Evolutionary conservation across 2,888 invertebrate species (phyloP).

Genomic region (Unio delphinus): DNA sequence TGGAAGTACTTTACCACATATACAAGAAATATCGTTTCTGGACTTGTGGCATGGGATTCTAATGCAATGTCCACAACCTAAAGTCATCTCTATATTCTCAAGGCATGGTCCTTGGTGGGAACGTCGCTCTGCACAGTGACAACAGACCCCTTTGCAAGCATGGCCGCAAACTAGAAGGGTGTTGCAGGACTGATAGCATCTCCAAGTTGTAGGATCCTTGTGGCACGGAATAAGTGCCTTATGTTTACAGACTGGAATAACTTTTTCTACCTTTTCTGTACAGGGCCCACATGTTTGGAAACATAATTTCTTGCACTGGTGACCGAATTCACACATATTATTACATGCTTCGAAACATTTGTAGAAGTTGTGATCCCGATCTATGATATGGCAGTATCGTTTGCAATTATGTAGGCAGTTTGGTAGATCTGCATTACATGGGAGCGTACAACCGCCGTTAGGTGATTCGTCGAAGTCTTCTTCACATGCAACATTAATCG

Average conservation of each 20-base stretch:
- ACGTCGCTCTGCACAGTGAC: too few species aligned
- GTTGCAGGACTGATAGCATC: conserved; percentile 8
- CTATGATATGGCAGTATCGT: conserved; percentile 13
- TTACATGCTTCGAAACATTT: conserved; percentile 10
- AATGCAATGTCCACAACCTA: too few species aligned
- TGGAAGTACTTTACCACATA: too few species aligned
- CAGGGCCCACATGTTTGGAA: conserved; percentile 9
- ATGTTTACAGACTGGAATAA: conserved; percentile 11
- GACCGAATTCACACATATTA: conserved; percentile 1
- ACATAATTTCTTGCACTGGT: conserved; percentile 5
- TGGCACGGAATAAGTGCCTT: conserved; percentile 3
- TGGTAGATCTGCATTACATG: conserved; percentile 36
- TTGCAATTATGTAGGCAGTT: conserved; percentile 33
- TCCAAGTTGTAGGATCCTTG: neutral
- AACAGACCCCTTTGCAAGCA: neutral
- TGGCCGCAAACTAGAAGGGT: conserved; percentile 7
- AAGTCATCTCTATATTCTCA: too few species aligned
- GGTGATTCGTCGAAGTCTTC: conserved; percentile 43
- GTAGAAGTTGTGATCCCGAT: conserved; percentile 12
- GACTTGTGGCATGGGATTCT: too few species aligned
- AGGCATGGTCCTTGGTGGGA: too few species aligned
- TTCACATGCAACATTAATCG: conserved; percentile 15
- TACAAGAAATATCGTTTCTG: too few species aligned
- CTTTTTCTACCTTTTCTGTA: conserved; percentile 7
- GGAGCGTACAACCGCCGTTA: conserved; percentile 50